Percentiles rank a stretch among this genome's conserved stretches.
These are phyloP conservation scores for Diorhabda sublineata DNA, from an alignment of 1,140 invertebrate genomes.

Conservation along the genomic window DNA sequence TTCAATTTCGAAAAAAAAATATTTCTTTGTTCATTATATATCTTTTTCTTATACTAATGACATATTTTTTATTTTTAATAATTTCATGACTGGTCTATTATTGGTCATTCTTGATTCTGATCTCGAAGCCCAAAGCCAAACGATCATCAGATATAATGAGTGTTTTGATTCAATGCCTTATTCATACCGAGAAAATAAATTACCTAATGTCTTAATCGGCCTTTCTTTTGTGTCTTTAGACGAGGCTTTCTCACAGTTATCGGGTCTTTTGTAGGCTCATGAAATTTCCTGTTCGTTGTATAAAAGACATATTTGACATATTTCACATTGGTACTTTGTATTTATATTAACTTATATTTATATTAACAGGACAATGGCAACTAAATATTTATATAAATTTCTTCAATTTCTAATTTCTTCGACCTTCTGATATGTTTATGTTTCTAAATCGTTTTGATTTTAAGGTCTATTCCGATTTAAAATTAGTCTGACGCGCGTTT, in stretches of 20 bases:
- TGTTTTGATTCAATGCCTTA: conserved; percentile 38
- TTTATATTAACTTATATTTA: no score
- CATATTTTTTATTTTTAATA: not conserved
- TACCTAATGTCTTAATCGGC: conserved; percentile 38
- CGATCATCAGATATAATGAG: conserved; percentile 38
- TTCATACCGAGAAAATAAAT: conserved; percentile 32
- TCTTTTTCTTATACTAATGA: no score
- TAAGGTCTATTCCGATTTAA: no score
- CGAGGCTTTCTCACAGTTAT: conserved; percentile 6
- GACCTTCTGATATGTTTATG: no score
- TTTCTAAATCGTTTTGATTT: no score
- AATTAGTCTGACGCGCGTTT: no score
- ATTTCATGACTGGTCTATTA: conserved; percentile 1
- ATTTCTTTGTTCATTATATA: no score
- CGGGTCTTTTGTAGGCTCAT: not conserved
- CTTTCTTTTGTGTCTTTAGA: conserved; percentile 3
- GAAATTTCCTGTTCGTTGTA: not conserved
- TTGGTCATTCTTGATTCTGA: not conserved
- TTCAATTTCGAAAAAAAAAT: no score
- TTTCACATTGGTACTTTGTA: no score
- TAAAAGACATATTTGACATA: not conserved
- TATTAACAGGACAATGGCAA: no score
- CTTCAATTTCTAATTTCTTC: no score
- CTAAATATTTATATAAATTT: no score
- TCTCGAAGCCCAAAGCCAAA: not conserved